Percentiles rank a stretch among this genome's conserved stretches.
Conservation (phyloP, 2,797 vertebrate genomes). For the Gallinago nigripennis region DNA sequence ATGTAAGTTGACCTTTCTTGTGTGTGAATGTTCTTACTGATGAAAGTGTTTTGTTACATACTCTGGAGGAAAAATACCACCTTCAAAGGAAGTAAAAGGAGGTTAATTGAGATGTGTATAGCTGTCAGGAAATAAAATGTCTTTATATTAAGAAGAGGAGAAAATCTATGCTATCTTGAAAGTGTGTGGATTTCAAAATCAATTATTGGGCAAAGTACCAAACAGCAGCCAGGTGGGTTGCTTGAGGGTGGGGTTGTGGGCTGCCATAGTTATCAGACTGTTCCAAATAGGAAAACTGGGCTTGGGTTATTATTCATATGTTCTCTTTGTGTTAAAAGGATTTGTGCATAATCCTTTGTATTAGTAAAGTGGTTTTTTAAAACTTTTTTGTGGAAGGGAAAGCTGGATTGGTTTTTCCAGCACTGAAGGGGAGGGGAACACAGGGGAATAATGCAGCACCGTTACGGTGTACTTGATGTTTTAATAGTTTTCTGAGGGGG, state of each 20-base stretch:
- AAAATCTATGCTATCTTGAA: background rate
- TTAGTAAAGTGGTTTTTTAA: background rate
- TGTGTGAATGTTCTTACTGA: background rate
- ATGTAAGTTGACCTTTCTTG: slow-evolving; percentile 71
- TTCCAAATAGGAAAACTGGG: background rate
- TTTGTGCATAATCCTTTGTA: background rate
- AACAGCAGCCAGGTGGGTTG: background rate
- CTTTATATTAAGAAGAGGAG: background rate
- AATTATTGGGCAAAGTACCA: background rate
- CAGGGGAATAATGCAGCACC: background rate
- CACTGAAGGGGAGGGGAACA: background rate
- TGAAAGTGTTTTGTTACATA: background rate
- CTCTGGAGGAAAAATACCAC: background rate
- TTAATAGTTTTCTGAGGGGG: background rate
- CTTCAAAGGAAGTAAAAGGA: background rate
- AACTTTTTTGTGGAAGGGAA: background rate
- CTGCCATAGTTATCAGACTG: background rate
- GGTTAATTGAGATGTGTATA: background rate
- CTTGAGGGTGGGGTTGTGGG: background rate
- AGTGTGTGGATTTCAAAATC: background rate
- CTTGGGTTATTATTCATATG: background rate
- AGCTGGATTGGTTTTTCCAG: background rate
- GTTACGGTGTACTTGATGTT: background rate
- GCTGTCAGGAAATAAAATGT: background rate
- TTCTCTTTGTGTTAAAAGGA: background rate